These are phyloP conservation scores for Carassius carassius DNA, from an alignment of 2,113 vertebrate species.

Conservation along the genomic window DNA sequence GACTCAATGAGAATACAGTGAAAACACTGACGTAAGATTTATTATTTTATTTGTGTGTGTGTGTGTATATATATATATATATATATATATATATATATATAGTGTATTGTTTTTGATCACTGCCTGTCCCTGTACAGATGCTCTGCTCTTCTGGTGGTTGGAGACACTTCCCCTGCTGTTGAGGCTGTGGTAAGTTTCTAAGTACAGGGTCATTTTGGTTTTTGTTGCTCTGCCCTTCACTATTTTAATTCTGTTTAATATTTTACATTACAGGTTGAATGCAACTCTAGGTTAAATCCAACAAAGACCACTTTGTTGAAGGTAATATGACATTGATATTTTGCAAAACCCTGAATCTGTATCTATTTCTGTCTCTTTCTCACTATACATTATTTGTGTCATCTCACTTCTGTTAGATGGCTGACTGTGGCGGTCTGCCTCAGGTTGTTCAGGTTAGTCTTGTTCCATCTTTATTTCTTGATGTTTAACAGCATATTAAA, in stretches of 20 bases:
- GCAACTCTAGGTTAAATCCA: constrained; percentile 95
- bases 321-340: constrained; percentile 68
- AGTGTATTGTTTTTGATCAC: background rate
- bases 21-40: constrained; percentile 88
- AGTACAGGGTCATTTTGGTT: background rate
- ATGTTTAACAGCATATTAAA: background rate
- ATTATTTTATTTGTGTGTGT: background rate
- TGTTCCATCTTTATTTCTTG: background rate
- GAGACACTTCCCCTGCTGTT: constrained; percentile 92
- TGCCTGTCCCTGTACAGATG: constrained; percentile 74
- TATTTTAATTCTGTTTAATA: background rate
- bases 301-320: constrained; percentile 93
- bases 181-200: constrained; percentile 88
- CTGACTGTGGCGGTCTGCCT: constrained; percentile 94
- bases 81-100: background rate
- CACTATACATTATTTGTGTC: background rate
- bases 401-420: constrained; percentile 80
- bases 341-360: background rate
- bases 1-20: constrained; percentile 81
- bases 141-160: constrained; percentile 90
- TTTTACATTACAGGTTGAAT: constrained; percentile 86
- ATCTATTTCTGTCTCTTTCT: background rate
- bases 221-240: background rate
- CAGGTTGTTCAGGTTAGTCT: constrained; percentile 93
- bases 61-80: background rate